Conservation (phyloP, 2,113 vertebrate genomes). For the Pelusios castaneus region DNA sequence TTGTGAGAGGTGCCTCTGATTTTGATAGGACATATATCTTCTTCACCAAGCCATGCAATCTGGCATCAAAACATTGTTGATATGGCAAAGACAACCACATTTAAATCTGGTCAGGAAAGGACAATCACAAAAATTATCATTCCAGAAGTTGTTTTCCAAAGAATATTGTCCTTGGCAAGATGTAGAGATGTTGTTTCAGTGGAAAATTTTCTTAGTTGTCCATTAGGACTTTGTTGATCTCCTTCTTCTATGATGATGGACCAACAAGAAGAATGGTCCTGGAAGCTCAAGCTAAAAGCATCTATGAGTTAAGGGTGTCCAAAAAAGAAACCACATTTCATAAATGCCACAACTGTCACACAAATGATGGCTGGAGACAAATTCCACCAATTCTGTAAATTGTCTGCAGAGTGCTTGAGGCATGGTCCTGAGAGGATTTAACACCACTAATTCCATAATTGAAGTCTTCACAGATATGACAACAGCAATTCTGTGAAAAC, state of each 20-base stretch:
- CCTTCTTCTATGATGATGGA: not conserved
- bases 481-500: not conserved
- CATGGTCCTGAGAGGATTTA: not conserved
- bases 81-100: not conserved
- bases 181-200: not conserved
- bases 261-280: not conserved
- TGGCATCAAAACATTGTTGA: not conserved
- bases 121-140: not conserved
- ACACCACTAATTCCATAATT: not conserved
- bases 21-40: not conserved
- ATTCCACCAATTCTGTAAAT: not conserved
- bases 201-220: not conserved
- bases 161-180: not conserved
- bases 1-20: not conserved
- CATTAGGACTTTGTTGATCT: not conserved
- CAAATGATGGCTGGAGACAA: not conserved
- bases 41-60: not conserved
- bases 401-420: not conserved
- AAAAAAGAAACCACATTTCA: not conserved
- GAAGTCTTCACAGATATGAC: not conserved
- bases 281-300: not conserved
- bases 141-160: not conserved
- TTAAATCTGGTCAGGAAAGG: not conserved
- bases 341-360: not conserved
- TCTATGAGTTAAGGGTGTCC: not conserved